Percentiles rank a stretch among this genome's conserved stretches.
These are phyloP conservation scores for Hylaeus anthracinus DNA, from an alignment of 1,140 invertebrate species.

Conservation along the genomic window DNA sequence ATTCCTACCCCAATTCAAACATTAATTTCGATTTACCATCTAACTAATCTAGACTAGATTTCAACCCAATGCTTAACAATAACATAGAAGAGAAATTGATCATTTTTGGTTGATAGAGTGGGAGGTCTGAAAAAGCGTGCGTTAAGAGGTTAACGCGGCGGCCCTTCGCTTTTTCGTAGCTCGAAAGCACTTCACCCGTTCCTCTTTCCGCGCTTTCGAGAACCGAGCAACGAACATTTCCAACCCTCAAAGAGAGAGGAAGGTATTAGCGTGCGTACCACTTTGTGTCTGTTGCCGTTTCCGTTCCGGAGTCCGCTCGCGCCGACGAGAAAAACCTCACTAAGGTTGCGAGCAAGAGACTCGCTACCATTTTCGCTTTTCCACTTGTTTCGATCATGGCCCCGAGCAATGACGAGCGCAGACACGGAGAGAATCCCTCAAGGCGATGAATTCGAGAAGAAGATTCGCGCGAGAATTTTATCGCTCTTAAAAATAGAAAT, in stretches of 20 bases:
- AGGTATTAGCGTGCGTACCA: constrained; percentile 43
- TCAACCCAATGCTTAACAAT: too few species aligned
- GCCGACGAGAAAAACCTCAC: constrained; percentile 4
- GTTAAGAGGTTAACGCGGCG: constrained; percentile 54
- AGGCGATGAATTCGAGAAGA: background rate
- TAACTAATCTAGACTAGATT: too few species aligned
- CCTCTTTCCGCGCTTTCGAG: constrained; percentile 49
- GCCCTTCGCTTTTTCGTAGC: constrained; percentile 52
- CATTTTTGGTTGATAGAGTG: too few species aligned
- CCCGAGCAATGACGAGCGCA: background rate
- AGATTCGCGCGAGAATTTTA: too few species aligned
- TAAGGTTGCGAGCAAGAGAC: constrained; percentile 24
- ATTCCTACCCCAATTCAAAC: too few species aligned
- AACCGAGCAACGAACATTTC: constrained; percentile 41
- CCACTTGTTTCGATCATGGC: constrained; percentile 31
- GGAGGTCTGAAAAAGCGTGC: background rate
- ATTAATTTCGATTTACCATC: too few species aligned
- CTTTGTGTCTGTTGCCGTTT: constrained; percentile 45
- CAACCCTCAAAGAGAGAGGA: constrained; percentile 45
- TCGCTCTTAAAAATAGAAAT: too few species aligned
- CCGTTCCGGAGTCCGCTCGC: background rate
- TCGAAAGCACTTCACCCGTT: constrained; percentile 55
- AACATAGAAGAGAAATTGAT: too few species aligned
- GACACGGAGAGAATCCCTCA: background rate
- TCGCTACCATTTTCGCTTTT: constrained; percentile 63